These are phyloP conservation scores for Priocnemis perturbator DNA, from an alignment of 2,888 invertebrate species.

Conservation along the genomic window DNA sequence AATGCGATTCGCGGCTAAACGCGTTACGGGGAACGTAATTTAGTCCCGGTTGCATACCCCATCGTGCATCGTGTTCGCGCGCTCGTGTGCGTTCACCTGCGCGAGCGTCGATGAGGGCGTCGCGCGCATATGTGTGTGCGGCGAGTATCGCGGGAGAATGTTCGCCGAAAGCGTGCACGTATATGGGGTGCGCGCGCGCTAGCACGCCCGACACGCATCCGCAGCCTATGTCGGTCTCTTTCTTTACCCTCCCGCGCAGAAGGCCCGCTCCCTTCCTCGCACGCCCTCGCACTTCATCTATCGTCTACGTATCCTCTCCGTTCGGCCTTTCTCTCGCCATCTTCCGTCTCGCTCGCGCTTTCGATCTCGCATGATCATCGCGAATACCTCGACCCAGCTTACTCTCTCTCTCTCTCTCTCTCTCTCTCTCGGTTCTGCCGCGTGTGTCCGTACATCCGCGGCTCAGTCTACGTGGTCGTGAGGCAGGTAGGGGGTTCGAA, in stretches of 20 bases:
- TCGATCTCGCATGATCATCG: constrained; percentile 9
- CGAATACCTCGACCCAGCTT: constrained; percentile 10
- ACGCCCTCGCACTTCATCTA: constrained; percentile 21
- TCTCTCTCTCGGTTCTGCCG: constrained; percentile 15
- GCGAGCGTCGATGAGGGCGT: constrained; percentile 3
- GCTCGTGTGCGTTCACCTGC: constrained; percentile 40
- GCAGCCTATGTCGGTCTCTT: no score
- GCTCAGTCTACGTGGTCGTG: background rate
- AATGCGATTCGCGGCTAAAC: constrained; percentile 73
- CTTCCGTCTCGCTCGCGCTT: background rate
- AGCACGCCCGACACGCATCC: constrained; percentile 60
- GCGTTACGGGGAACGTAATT: constrained; percentile 73
- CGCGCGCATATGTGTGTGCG: no score
- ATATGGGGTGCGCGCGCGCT: constrained; percentile 26
- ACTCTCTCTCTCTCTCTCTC: constrained; percentile 22
- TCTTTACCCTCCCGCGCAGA: constrained; percentile 19
- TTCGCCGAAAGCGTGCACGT: background rate
- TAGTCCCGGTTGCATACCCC: constrained; percentile 64
- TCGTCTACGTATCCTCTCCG: constrained; percentile 13
- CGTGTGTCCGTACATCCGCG: constrained; percentile 15
- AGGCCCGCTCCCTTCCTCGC: constrained; percentile 6
- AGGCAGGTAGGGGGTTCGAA: constrained; percentile 23
- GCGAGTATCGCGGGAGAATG: no score
- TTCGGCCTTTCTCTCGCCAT: constrained; percentile 14
- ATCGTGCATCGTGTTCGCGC: constrained; percentile 48